These are phyloP conservation scores for Drosophila repletoides DNA, from an alignment of 1,140 invertebrate species.

Conservation along the genomic window DNA sequence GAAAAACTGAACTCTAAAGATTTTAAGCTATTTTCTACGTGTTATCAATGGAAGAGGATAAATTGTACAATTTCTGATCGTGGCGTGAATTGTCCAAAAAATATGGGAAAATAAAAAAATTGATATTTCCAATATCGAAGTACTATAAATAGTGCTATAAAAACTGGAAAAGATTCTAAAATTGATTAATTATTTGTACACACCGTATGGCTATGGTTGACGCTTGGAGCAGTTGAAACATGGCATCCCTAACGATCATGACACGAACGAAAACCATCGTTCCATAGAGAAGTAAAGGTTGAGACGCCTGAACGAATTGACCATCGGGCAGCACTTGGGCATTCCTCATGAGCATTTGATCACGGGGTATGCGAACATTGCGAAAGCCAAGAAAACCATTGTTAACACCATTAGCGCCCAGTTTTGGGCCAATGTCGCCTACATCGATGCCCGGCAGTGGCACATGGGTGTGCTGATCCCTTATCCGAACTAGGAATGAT, in stretches of 20 bases:
- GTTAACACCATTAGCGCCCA: slow-evolving; percentile 94
- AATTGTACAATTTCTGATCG: too few species aligned
- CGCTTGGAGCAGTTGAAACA: slow-evolving; percentile 89
- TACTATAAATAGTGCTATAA: too few species aligned
- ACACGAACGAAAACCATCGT: slow-evolving; percentile 97
- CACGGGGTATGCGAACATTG: slow-evolving; percentile 92
- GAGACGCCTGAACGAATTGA: slow-evolving; percentile 91
- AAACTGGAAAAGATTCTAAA: too few species aligned
- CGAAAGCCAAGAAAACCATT: slow-evolving; percentile 95
- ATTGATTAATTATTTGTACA: too few species aligned
- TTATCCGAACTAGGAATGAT: slow-evolving; percentile 94
- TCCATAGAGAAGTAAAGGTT: slow-evolving; percentile 94
- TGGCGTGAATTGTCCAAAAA: too few species aligned
- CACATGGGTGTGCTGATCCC: slow-evolving; percentile 93
- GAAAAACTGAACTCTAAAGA: too few species aligned
- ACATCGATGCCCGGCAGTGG: slow-evolving; percentile 94
- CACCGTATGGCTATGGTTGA: slow-evolving; percentile 89
- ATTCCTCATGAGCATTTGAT: slow-evolving; percentile 96
- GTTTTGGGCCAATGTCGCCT: slow-evolving; percentile 96
- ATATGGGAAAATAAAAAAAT: too few species aligned
- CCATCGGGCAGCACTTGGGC: slow-evolving; percentile 93
- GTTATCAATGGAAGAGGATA: too few species aligned
- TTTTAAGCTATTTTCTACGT: too few species aligned
- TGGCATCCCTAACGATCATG: slow-evolving; percentile 88
- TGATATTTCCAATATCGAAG: too few species aligned